Evolutionary conservation across 2,113 vertebrate genomes (phyloP).

Genomic region (Bucco capensis): DNA sequence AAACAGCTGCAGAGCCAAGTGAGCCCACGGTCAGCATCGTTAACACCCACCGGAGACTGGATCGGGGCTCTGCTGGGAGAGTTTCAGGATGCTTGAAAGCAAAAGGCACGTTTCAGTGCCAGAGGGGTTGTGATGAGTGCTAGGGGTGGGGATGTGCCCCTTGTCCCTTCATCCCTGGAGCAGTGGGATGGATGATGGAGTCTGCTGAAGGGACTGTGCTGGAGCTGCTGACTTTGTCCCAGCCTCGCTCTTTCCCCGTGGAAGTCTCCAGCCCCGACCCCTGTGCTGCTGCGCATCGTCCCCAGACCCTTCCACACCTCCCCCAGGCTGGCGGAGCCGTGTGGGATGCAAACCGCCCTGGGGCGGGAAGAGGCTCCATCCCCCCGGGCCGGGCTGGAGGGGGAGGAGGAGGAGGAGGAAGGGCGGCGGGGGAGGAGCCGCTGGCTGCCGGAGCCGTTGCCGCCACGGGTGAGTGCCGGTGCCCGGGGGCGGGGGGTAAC

Average conservation of each 20-base stretch:
- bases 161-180: neutral
- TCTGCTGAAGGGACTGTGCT: neutral
- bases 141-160: neutral
- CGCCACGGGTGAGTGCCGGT: conserved; percentile 28
- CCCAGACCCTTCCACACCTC: neutral
- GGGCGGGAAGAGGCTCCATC: conserved; percentile 19
- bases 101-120: neutral
- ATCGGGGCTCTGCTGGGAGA: neutral
- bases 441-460: neutral
- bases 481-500: neutral
- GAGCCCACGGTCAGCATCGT: fast-evolving
- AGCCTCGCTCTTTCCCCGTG: neutral
- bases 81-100: neutral
- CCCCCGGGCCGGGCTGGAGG: neutral
- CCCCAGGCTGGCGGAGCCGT: neutral
- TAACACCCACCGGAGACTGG: neutral
- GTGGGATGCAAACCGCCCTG: neutral
- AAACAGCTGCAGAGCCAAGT: neutral
- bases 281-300: neutral
- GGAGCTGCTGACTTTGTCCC: neutral
- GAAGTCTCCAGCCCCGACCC: too few relatives aligned
- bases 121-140: neutral
- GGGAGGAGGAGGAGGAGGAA: conserved; percentile 1
- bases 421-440: conserved; percentile 11
- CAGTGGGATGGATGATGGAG: neutral